phyloP scores from a whole-genome alignment of 2,113 vertebrate species.

The Centropus unirufus region DNA sequence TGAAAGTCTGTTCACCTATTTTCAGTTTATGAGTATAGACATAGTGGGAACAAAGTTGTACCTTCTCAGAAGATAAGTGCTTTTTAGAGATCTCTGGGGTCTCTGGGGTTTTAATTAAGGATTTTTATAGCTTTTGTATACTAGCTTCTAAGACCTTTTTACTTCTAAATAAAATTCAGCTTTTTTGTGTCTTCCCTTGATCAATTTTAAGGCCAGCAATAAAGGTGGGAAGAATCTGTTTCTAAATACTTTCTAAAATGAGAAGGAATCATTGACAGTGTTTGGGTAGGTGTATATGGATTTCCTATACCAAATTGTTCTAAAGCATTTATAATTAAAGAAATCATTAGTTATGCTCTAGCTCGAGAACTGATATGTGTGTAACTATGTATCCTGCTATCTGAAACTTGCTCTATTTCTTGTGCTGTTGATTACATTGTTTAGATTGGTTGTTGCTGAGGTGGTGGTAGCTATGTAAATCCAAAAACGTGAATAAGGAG shows the following conservation, averaged over 20 bases:
- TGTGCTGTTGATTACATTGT: not conserved
- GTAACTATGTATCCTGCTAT: not conserved
- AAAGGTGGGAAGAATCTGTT: not conserved
- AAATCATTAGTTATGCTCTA: not conserved
- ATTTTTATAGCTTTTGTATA: constrained; percentile 60
- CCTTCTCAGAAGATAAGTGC: constrained; percentile 51
- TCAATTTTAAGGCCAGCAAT: constrained; percentile 50
- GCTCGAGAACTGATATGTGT: not conserved
- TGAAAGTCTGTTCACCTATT: constrained; percentile 27
- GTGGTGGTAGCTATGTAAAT: not conserved
- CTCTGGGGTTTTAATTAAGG: constrained; percentile 71
- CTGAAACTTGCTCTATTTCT: not conserved
- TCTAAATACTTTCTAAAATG: not conserved
- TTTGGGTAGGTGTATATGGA: too few species aligned
- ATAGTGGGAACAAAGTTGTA: constrained; percentile 38
- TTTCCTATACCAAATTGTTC: rapidly evolving
- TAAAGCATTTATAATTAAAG: not conserved
- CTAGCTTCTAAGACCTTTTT: constrained; percentile 46
- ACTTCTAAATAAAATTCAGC: constrained; percentile 49
- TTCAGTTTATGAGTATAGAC: constrained; percentile 48
- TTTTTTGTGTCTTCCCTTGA: constrained; percentile 26
- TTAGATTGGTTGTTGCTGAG: not conserved
- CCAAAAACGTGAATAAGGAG: not conserved
- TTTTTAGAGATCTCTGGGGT: constrained; percentile 39
- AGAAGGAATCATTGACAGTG: not conserved